phyloP scores from a whole-genome alignment of 2,888 invertebrate genomes.

The Pachymerium ferrugineum region DNA sequence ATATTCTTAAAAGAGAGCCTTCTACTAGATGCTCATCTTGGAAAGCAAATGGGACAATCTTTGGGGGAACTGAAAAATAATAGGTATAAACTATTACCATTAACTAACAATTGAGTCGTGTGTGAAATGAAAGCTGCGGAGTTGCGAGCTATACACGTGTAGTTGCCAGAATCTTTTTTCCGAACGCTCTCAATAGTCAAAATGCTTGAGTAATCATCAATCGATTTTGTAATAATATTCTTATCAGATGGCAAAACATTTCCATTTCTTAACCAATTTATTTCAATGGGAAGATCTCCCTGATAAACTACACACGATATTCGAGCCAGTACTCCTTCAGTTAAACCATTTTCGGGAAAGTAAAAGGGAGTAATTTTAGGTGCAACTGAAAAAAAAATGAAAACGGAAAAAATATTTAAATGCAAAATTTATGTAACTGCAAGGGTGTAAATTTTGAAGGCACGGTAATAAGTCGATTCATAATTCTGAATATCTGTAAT shows the following conservation, averaged over 20 bases:
- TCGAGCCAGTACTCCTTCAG: constrained; percentile 53
- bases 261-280: constrained; percentile 52
- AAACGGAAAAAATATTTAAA: too few species aligned
- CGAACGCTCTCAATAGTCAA: constrained; percentile 29
- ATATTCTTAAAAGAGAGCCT: constrained; percentile 2
- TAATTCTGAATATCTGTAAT: not conserved
- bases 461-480: too few species aligned
- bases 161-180: constrained; percentile 23
- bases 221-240: not conserved
- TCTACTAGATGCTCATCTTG: constrained; percentile 27
- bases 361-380: constrained; percentile 47
- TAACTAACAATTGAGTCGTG: constrained; percentile 5
- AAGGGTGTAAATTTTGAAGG: too few species aligned
- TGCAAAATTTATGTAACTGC: too few species aligned
- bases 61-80: constrained; percentile 29
- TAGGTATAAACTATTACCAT: constrained; percentile 3
- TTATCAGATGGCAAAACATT: not conserved
- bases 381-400: not conserved
- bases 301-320: constrained; percentile 48
- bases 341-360: constrained; percentile 52
- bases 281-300: constrained; percentile 43
- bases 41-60: constrained; percentile 29
- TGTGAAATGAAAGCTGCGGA: constrained; percentile 25
- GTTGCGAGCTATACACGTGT: constrained; percentile 14
- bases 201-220: constrained; percentile 31